Percentiles rank a stretch among this genome's conserved stretches.
Evolutionary conservation across 2,113 vertebrate genomes (phyloP).

Genomic region (Tupaia tana): DNA sequence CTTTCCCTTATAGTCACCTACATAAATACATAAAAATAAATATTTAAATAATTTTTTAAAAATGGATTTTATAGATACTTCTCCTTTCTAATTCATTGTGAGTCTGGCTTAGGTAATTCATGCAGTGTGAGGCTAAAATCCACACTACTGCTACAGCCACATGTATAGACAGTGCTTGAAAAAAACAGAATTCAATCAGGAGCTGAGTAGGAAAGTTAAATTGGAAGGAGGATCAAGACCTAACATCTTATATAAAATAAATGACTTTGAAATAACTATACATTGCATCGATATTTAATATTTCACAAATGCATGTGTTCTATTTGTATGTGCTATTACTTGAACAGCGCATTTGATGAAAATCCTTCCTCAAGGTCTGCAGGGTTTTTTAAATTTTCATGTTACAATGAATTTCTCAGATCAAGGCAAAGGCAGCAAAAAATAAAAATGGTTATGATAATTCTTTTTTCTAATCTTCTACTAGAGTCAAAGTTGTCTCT

Average conservation of each 20-base stretch:
- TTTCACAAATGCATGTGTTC: conserved; percentile 63
- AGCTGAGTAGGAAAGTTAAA: conserved; percentile 38
- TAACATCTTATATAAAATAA: conserved; percentile 70
- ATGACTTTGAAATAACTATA: conserved; percentile 66
- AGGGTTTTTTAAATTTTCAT: conserved; percentile 69
- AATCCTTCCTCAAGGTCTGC: conserved; percentile 58
- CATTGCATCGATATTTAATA: conserved; percentile 68
- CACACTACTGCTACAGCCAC: neutral
- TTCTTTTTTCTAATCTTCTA: conserved; percentile 12
- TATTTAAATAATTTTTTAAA: neutral
- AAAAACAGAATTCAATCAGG: conserved; percentile 36
- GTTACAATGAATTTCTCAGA: conserved; percentile 68
- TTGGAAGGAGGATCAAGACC: conserved; percentile 51
- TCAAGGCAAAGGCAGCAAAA: conserved; percentile 19
- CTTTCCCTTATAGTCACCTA: neutral
- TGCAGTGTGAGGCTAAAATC: neutral
- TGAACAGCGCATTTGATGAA: conserved; percentile 64
- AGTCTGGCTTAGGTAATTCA: neutral
- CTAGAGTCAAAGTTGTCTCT: conserved; percentile 8
- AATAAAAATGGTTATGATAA: conserved; percentile 3
- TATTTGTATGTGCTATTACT: conserved; percentile 66
- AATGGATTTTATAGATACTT: neutral
- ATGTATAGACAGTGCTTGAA: neutral
- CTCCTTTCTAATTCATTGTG: neutral
- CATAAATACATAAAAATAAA: neutral